These are phyloP conservation scores for Barnardius zonarius DNA, from an alignment of 2,113 vertebrate genomes.

Conservation along the genomic window DNA sequence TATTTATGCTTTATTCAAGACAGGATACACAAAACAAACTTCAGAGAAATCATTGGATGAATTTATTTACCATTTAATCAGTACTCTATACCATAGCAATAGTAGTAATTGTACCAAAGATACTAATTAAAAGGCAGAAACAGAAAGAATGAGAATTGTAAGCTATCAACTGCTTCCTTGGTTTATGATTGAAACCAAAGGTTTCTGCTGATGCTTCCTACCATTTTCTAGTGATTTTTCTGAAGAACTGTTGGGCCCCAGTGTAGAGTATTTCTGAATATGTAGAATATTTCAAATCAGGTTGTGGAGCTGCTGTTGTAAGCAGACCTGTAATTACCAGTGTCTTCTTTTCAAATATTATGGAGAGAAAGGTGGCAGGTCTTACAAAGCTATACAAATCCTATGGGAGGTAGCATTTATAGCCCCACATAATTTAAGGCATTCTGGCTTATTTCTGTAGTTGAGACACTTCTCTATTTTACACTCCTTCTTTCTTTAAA, in stretches of 20 bases:
- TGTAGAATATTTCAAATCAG: background rate
- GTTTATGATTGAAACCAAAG: background rate
- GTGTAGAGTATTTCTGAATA: background rate
- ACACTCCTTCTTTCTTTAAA: background rate
- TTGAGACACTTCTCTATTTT: background rate
- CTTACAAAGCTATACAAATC: background rate
- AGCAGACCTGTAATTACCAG: background rate
- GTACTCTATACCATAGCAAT: background rate
- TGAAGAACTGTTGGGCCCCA: background rate
- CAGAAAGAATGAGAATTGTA: background rate
- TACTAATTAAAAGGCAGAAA: background rate
- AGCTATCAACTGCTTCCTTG: background rate
- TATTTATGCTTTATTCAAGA: background rate
- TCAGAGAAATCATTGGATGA: background rate
- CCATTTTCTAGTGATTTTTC: background rate
- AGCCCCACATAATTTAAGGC: background rate
- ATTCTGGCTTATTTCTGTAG: background rate
- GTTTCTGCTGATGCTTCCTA: background rate
- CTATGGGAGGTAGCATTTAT: background rate
- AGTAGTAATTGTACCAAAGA: background rate
- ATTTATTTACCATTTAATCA: background rate
- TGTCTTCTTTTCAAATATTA: background rate
- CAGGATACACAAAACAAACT: background rate
- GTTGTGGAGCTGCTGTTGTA: background rate
- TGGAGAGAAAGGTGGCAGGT: background rate